Percentiles rank a stretch among this genome's conserved stretches.
Conservation (phyloP, 1,140 invertebrate genomes). For the Bombus terrestris region DNA sequence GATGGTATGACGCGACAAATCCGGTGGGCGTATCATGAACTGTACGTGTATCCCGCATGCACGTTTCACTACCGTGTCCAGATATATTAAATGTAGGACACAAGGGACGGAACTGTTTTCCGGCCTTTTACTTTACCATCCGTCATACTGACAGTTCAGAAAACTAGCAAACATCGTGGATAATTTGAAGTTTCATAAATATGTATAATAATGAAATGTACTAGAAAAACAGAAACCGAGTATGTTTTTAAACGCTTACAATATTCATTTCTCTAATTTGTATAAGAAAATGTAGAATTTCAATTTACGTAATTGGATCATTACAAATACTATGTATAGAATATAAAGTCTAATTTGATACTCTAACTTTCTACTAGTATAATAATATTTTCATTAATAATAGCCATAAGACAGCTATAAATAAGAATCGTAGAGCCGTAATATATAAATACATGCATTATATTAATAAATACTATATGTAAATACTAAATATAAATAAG, state of each 20-base stretch:
- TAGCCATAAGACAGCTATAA: not conserved
- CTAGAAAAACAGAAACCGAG: not conserved
- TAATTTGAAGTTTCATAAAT: not conserved
- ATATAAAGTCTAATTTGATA: not conserved
- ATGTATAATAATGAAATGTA: too few species aligned
- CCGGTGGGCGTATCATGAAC: conserved; percentile 27
- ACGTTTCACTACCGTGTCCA: conserved; percentile 5
- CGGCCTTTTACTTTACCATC: conserved; percentile 6
- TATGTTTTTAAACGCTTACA: not conserved
- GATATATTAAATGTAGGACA: conserved; percentile 45
- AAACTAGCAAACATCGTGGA: not conserved
- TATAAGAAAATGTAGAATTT: not conserved
- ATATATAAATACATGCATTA: not conserved
- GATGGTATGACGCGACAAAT: conserved; percentile 26
- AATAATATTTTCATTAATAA: not conserved
- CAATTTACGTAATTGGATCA: not conserved
- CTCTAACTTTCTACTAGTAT: not conserved
- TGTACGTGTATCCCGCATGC: conserved; percentile 36
- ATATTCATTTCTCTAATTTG: not conserved
- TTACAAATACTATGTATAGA: not conserved
- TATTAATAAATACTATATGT: too few species aligned
- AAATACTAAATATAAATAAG: not conserved
- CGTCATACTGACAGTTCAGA: not conserved
- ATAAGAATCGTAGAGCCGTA: not conserved
- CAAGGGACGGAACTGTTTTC: conserved; percentile 46